Evolutionary conservation across 2,797 vertebrate species (phyloP).

Genomic region (Neoniphon sammara): DNA sequence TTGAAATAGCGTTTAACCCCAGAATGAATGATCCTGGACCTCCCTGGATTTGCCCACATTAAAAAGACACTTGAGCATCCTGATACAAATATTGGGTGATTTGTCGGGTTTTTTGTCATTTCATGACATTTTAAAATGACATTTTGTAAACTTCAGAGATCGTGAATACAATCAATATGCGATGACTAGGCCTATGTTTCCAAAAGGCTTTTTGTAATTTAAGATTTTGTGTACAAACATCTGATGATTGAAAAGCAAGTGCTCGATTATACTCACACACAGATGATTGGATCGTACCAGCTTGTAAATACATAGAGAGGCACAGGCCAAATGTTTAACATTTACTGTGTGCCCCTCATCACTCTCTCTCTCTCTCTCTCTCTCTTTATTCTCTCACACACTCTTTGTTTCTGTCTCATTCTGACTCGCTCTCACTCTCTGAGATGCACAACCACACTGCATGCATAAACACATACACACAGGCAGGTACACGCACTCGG

Average conservation of each 20-base stretch:
- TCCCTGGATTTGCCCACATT: conserved; percentile 76
- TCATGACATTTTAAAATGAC: conserved; percentile 77
- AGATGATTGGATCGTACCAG: conserved; percentile 77
- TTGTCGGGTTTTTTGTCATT: conserved; percentile 73
- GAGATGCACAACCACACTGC: conserved; percentile 43
- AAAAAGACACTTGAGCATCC: conserved; percentile 79
- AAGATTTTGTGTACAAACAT: conserved; percentile 83
- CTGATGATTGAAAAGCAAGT: conserved; percentile 80
- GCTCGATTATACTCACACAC: conserved; percentile 75
- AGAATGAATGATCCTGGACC: conserved; percentile 72
- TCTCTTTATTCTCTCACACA: conserved; percentile 31
- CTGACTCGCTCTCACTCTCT: neutral
- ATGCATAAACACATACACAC: conserved; percentile 38
- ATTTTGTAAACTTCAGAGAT: conserved; percentile 77
- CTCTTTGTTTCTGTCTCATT: conserved; percentile 29
- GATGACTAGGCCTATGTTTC: conserved; percentile 75
- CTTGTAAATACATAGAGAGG: conserved; percentile 75
- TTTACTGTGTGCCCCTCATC: conserved; percentile 63
- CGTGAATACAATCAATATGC: conserved; percentile 79
- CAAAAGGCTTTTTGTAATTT: conserved; percentile 81
- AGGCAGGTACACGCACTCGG: conserved; percentile 43
- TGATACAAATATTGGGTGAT: conserved; percentile 79
- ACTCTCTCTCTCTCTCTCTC: conserved; percentile 30
- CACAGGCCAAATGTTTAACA: conserved; percentile 72
- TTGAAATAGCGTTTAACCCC: conserved; percentile 75